Conservation (phyloP, 2,888 invertebrate genomes). For the Perithous albicinctus region DNA sequence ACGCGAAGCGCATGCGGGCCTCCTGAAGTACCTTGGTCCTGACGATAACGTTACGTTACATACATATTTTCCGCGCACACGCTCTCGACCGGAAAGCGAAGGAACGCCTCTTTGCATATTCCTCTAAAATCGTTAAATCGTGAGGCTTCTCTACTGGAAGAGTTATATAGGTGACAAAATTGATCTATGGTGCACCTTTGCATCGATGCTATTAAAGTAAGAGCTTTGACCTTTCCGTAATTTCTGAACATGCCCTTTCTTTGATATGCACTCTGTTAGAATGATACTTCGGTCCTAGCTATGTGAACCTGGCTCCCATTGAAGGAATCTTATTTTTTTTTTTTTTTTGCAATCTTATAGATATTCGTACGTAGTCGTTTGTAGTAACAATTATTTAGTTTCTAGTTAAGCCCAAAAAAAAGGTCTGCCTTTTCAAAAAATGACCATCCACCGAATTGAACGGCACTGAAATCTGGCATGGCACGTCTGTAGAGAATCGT, state of each 20-base stretch:
- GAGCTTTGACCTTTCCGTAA: neutral
- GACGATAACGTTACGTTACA: constrained; percentile 40
- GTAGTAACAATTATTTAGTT: too few relatives aligned
- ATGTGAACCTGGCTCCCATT: too few relatives aligned
- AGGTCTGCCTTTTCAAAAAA: too few relatives aligned
- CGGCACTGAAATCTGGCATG: too few relatives aligned
- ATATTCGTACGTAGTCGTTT: too few relatives aligned
- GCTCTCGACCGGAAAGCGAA: neutral
- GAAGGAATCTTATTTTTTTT: too few relatives aligned
- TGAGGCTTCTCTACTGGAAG: neutral
- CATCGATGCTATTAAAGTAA: neutral
- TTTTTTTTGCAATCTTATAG: too few relatives aligned
- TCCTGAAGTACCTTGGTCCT: constrained; percentile 40
- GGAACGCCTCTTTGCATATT: neutral
- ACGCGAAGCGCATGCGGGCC: constrained; percentile 53
- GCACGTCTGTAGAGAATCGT: too few relatives aligned
- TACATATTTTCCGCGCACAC: constrained; percentile 33
- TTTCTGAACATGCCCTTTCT: neutral
- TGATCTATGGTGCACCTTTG: neutral
- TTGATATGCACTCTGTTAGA: neutral
- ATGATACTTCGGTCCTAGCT: neutral
- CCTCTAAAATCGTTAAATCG: neutral
- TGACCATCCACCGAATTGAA: too few relatives aligned
- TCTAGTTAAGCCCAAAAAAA: too few relatives aligned
- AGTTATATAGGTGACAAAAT: neutral